These are phyloP conservation scores for Athalia rosae DNA, from an alignment of 2,888 invertebrate genomes.

Conservation along the genomic window DNA sequence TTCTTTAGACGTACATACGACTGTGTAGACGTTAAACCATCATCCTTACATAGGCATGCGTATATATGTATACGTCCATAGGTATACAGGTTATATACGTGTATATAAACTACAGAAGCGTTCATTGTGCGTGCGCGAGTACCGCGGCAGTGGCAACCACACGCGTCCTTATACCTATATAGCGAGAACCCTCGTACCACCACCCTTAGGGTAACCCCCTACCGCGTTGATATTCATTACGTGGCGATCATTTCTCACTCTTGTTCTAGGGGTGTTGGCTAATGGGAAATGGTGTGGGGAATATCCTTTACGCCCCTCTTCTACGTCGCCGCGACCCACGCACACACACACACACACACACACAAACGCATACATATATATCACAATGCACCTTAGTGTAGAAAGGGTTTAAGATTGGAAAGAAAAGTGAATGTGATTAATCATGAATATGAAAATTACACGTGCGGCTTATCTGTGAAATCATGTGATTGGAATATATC, in stretches of 20 bases:
- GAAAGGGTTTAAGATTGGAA: no score
- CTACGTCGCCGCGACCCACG: background rate
- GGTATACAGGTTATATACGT: background rate
- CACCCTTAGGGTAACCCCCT: constrained; percentile 46
- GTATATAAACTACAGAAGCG: background rate
- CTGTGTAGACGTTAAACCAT: background rate
- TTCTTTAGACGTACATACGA: background rate
- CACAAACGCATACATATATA: background rate
- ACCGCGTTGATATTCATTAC: constrained; percentile 67
- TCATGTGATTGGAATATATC: no score
- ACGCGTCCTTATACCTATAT: constrained; percentile 51
- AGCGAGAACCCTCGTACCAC: constrained; percentile 2
- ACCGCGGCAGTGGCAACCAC: constrained; percentile 50
- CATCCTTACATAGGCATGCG: background rate
- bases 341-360: background rate
- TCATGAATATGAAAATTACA: no score
- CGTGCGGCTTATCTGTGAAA: no score
- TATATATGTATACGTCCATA: background rate
- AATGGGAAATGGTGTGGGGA: constrained; percentile 56
- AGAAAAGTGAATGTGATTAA: no score
- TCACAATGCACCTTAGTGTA: no score
- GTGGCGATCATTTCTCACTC: constrained; percentile 69
- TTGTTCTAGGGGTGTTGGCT: constrained; percentile 58
- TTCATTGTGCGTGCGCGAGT: background rate
- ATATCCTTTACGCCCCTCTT: background rate